phyloP scores from a whole-genome alignment of 2,888 invertebrate species.

The Dolomedes plantarius region DNA sequence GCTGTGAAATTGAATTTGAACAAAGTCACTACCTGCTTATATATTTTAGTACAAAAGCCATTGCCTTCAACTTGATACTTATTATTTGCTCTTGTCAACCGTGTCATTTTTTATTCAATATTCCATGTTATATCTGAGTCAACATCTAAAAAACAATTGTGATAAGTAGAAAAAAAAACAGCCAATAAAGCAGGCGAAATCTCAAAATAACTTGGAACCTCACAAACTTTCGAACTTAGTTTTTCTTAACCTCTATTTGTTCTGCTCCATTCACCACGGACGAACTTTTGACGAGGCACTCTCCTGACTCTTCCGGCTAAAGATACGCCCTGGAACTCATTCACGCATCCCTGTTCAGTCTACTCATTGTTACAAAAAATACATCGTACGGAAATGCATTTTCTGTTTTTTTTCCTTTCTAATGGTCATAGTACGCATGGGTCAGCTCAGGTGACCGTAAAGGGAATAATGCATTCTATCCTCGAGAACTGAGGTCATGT shows the following conservation, averaged over 20 bases:
- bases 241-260: neutral
- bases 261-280: neutral
- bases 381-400: neutral
- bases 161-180: too few species aligned
- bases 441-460: slow-evolving; percentile 14
- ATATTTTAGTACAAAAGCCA: too few species aligned
- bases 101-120: too few species aligned
- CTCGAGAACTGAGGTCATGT: neutral
- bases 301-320: neutral
- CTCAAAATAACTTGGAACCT: too few species aligned
- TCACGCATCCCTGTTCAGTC: slow-evolving; percentile 3
- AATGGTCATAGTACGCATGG: neutral
- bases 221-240: neutral
- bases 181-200: too few species aligned
- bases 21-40: too few species aligned
- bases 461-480: neutral
- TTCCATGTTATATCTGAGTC: too few species aligned
- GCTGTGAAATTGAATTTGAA: too few species aligned
- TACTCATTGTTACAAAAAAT: slow-evolving; percentile 2
- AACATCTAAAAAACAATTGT: too few species aligned
- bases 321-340: neutral
- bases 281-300: neutral
- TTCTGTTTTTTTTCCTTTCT: neutral
- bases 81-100: too few species aligned
- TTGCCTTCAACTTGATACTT: too few species aligned